phyloP scores from a whole-genome alignment of 2,797 vertebrate genomes.

The Liasis olivaceus region DNA sequence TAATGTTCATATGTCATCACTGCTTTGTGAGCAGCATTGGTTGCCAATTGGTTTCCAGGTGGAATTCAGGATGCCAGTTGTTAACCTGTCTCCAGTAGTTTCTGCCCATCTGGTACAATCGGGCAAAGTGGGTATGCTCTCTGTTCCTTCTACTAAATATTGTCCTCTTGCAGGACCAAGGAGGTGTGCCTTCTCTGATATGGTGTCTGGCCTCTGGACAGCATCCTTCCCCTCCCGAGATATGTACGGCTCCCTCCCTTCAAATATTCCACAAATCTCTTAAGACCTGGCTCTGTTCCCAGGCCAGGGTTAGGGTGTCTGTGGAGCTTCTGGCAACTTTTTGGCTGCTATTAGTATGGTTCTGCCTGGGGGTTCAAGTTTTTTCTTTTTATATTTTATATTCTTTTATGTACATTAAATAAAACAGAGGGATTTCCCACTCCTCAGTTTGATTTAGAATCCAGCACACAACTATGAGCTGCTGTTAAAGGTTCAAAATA shows the following conservation, averaged over 20 bases:
- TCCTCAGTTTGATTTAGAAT: neutral
- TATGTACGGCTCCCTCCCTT: neutral
- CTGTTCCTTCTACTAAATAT: neutral
- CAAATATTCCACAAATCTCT: neutral
- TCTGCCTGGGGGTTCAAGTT: neutral
- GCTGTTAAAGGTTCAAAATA: neutral
- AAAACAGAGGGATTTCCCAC: neutral
- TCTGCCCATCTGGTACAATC: neutral
- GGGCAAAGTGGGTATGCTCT: neutral
- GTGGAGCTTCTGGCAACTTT: neutral
- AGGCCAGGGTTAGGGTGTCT: neutral
- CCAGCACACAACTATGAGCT: neutral
- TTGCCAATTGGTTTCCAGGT: neutral
- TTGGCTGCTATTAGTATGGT: neutral
- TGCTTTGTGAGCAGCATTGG: neutral
- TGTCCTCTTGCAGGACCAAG: neutral
- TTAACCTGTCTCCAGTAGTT: neutral
- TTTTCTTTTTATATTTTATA: neutral
- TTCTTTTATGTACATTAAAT: neutral
- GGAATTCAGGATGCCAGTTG: neutral
- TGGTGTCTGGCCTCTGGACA: neutral
- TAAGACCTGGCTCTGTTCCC: neutral
- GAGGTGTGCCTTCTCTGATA: neutral
- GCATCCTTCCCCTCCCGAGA: neutral
- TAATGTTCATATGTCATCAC: neutral